Percentiles rank a stretch among this genome's conserved stretches.
Conservation (phyloP, 2,888 invertebrate species). For the Rotaria macrura region DNA sequence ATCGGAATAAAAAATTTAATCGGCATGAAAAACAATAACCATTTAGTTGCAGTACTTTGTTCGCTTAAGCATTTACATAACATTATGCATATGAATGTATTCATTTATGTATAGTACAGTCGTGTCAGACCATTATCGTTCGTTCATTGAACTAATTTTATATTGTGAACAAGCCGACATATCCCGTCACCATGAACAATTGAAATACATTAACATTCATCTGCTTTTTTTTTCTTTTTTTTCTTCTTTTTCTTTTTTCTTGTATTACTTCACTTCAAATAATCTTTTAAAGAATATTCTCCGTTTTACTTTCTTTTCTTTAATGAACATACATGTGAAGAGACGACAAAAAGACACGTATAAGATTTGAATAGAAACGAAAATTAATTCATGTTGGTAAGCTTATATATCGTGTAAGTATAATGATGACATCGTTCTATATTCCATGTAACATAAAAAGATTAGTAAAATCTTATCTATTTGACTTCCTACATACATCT, state of each 20-base stretch:
- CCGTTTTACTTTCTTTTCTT: neutral
- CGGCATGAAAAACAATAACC: neutral
- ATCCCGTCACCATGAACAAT: neutral
- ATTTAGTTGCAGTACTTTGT: neutral
- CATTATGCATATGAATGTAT: neutral
- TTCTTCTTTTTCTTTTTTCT: neutral
- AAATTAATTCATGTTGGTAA: neutral
- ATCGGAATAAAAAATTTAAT: neutral
- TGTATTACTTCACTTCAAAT: neutral
- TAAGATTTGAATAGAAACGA: neutral
- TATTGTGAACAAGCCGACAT: neutral
- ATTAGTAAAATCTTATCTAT: too few relatives aligned
- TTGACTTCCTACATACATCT: too few relatives aligned
- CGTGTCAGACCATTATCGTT: neutral
- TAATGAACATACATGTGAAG: neutral
- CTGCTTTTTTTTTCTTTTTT: neutral
- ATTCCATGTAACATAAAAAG: neutral
- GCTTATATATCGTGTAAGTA: neutral
- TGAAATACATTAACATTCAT: neutral
- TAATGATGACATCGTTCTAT: neutral
- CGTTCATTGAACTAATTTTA: conserved; percentile 1
- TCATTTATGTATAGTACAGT: neutral
- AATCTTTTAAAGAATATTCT: neutral
- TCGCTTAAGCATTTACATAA: neutral
- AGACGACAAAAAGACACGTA: neutral